Base-by-base conservation (phyloP, 2,888 invertebrate species). In the Fabriciana adippe region DNA sequence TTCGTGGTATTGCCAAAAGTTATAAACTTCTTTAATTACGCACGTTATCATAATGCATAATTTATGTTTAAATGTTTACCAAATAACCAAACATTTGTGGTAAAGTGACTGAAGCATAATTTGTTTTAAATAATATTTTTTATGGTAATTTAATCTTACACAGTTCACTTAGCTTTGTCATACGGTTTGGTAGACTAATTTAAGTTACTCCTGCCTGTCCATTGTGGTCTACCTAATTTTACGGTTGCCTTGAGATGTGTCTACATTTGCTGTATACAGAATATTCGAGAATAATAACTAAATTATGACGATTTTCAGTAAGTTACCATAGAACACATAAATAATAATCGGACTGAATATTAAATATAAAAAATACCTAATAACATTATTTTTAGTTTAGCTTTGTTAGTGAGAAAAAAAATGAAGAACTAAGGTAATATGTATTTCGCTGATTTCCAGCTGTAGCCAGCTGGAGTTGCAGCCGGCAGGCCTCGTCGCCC, bases 191-290 rank as follows among this genome's bases (percentile, higher is more conserved):
- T 48, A 59, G 59, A 48, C 59, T 59, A 59, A 59, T 59, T 59
- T 59, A 59, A 59, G 48, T 59, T 59, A 59, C 59, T 59, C 59
- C 13, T 31, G 59, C 59, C 59, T 59, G 59, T 59, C 59, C 48
- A 59, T 48, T 59, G 48, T 59, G 59, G 59, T 59, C 48, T 59
- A 59, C 59, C 59, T 59, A 59, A 59, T 48, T 59, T 59, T 48
- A 59, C 59, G 59, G 59, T 59, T 48, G 59, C 59, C 59, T 59
- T 59, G 59, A 59, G 47, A 48, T 59, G 48, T 59, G 48, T 59
- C 59, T 59, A 47, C 48, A n/a, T 59, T 16, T 59, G n/a, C n/a
- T 48, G 31, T 59, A 47, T 14, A 59, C 47, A 15, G 15, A 48
- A 59, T 48, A 45, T 59, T 48, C 21, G 48, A 59, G 11, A 59